Conservation (phyloP, 2,888 invertebrate genomes). For the Trissoscelio sp. region DNA sequence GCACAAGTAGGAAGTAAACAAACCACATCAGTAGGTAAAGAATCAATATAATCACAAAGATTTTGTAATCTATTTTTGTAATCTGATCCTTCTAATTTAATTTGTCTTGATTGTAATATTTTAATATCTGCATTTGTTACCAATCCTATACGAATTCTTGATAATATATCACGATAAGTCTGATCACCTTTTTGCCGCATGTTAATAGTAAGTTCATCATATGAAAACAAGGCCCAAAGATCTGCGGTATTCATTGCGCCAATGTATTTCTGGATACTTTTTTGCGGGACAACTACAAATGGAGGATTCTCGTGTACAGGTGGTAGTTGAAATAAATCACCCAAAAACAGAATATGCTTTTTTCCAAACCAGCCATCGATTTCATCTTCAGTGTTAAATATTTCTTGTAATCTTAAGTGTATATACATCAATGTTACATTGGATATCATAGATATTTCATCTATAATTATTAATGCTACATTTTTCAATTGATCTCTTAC, state of each 20-base stretch:
- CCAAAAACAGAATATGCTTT: slow-evolving; percentile 74
- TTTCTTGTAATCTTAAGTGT: slow-evolving; percentile 72
- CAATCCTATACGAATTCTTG: slow-evolving; percentile 58
- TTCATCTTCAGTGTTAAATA: slow-evolving; percentile 73
- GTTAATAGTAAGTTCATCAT: slow-evolving; percentile 75
- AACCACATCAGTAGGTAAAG: slow-evolving; percentile 66
- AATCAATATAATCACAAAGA: slow-evolving; percentile 33
- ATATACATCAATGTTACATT: slow-evolving; percentile 73
- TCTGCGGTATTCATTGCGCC: slow-evolving; percentile 69
- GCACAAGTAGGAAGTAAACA: slow-evolving; percentile 70
- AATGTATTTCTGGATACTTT: slow-evolving; percentile 70
- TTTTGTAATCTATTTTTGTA: slow-evolving; percentile 14
- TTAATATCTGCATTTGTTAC: slow-evolving; percentile 27
- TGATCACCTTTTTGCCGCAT: slow-evolving; percentile 72
- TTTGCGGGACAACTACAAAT: slow-evolving; percentile 68
- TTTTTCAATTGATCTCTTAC: slow-evolving; percentile 72
- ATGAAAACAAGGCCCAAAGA: slow-evolving; percentile 74
- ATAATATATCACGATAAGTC: slow-evolving; percentile 71
- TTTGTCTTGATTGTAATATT: slow-evolving; percentile 26
- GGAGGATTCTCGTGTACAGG: slow-evolving; percentile 73
- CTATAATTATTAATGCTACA: slow-evolving; percentile 75
- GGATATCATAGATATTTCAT: slow-evolving; percentile 72
- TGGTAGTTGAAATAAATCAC: slow-evolving; percentile 77
- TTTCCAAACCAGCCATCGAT: slow-evolving; percentile 76
- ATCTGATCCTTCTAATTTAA: slow-evolving; percentile 15